Percentiles rank a stretch among this genome's conserved stretches.
Evolutionary conservation across 2,888 invertebrate genomes (phyloP).

Genomic region (Hydraecia micacea): DNA sequence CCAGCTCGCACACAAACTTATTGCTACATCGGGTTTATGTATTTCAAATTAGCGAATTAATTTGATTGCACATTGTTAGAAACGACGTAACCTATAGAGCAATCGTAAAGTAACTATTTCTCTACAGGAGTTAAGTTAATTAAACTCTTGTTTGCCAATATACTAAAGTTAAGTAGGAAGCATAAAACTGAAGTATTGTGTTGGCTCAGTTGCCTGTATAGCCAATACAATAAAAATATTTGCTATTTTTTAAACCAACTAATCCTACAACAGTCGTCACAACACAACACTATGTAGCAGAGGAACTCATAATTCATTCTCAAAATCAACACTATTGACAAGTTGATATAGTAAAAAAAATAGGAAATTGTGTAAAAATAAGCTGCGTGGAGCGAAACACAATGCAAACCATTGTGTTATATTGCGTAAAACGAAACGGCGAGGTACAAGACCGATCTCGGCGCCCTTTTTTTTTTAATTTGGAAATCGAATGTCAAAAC

Average conservation of each 20-base stretch:
- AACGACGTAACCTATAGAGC: background rate
- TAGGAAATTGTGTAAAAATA: conserved; percentile 81
- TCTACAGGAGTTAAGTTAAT: conserved; percentile 1
- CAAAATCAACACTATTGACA: conserved; percentile 83
- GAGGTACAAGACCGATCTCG: conserved; percentile 66
- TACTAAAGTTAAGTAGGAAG: background rate
- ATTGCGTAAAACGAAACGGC: conserved; percentile 71
- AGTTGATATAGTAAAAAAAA: conserved; percentile 77
- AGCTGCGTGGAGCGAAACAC: conserved; percentile 73
- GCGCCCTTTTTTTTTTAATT: conserved; percentile 80
- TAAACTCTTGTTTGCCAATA: conserved; percentile 10
- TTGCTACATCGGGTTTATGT: conserved; percentile 9
- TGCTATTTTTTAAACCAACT: conserved; percentile 47
- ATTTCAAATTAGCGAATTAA: conserved; percentile 21
- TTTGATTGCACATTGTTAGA: conserved; percentile 39
- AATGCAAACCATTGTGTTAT: conserved; percentile 78
- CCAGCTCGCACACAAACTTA: background rate
- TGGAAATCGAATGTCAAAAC: conserved; percentile 81
- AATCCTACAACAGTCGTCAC: conserved; percentile 77
- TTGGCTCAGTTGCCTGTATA: conserved; percentile 2
- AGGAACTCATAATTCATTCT: conserved; percentile 85
- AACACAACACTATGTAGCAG: conserved; percentile 74
- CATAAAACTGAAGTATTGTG: conserved; percentile 4
- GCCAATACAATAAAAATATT: conserved; percentile 35
- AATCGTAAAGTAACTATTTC: conserved; percentile 1